phyloP scores from a whole-genome alignment of 2,113 vertebrate species.

The Isichthys henryi region DNA sequence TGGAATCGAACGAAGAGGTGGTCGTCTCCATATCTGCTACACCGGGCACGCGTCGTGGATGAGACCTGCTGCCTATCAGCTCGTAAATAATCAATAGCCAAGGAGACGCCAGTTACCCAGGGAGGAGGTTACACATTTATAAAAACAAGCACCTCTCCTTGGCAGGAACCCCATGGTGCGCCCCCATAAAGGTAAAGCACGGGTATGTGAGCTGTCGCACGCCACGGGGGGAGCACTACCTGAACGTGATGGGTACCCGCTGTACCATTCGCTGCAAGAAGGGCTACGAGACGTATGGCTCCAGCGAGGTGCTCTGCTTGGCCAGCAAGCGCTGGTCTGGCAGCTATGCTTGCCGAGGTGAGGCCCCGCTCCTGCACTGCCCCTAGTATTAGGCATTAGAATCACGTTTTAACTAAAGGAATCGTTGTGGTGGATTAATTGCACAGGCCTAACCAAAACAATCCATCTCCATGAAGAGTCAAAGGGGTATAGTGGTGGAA shows the following conservation, averaged over 20 bases:
- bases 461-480: neutral
- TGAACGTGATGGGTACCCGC: constrained; percentile 78
- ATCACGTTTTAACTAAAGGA: neutral
- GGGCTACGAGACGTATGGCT: constrained; percentile 79
- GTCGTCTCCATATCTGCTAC: neutral
- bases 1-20: neutral
- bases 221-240: constrained; percentile 76
- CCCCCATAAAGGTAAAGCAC: constrained; percentile 88
- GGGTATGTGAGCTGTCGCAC: constrained; percentile 82
- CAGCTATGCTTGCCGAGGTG: constrained; percentile 86
- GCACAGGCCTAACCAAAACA: neutral
- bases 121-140: neutral
- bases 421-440: neutral
- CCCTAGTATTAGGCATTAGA: neutral
- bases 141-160: constrained; percentile 19
- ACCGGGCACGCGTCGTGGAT: neutral
- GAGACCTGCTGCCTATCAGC: neutral
- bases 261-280: constrained; percentile 88
- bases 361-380: constrained; percentile 38
- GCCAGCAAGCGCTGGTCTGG: constrained; percentile 88
- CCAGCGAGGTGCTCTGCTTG: constrained; percentile 81
- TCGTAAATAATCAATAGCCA: neutral
- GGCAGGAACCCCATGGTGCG: constrained; percentile 85
- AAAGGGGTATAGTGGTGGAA: neutral
- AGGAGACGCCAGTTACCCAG: neutral